Base-by-base conservation (phyloP, 2,797 vertebrate species). In the Xenops minutus region DNA sequence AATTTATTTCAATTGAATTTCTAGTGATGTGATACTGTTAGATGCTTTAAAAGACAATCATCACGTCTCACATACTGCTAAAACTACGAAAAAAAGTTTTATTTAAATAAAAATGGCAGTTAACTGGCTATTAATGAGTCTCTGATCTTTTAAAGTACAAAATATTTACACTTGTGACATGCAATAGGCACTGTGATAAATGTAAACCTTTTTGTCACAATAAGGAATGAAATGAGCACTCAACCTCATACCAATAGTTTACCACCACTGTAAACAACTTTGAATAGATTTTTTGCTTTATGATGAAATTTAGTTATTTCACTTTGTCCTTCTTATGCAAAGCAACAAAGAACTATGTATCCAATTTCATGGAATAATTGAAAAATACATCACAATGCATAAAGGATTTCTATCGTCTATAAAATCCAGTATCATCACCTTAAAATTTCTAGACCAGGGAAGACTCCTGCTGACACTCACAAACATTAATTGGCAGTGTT, bases 391-490 rank as follows among this genome's bases (percentile, higher is more conserved):
- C 37, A 49, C 29, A 75, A 32, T 6, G 8, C 10, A 51, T 36
- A 48, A 63, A 67, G 12, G 10, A 6, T 88, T 89, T 85, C 67
- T 77, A 83, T 79, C 51, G 67, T 56, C 17, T 14, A 22, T 64
- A 36, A 37, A 86, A 59, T 29, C 43, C 44, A 83, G n/a, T 52
- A 59, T 20, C 10, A 63, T n/a, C 44, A 61, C 46, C 21, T 67
- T 61, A 43, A 20, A 93, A 93, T 93, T 87, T 75, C 66, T 75
- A 72, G 69, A 92, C 17, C 62, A 95, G 51, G 51, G 62, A 93
- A 96, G 85, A 67, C 80, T 92, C 74, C 77, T 94, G 80, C 86
- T 93, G 91, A 96, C 83, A 81, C 68, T 75, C 58, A 81, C 7
- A 88, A 66, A 62, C 23, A 86, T 75, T 88, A 81, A 80, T 61